Evolutionary conservation across 2,113 vertebrate species (phyloP), one percentile per base, ranked within the genome.

Genomic region (Chunga burmeisteri): DNA sequence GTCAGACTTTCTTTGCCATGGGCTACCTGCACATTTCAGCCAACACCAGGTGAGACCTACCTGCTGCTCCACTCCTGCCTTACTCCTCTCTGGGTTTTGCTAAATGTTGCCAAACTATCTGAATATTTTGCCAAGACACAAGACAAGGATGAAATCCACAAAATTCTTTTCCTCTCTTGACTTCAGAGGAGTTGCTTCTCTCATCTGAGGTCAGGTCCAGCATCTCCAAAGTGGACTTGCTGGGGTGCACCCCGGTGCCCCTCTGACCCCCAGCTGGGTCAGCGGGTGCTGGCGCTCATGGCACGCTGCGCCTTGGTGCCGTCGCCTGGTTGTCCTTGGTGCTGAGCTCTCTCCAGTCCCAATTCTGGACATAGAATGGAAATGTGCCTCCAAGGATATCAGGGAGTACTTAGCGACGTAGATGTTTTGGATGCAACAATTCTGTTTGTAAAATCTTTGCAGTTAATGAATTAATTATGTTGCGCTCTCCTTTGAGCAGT

Each of bases 401-500:
- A n/a, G 21, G 27, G 53, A 61, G 38, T 32, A 32, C 7, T 7
- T 7, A 16, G 62, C 38, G 67, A 86, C 52, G 4, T 1, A 63
- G 65, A 14, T 8, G 9, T 66, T 90, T 80, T 80, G 27, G 46
- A 77, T 21, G 42, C 90, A 86, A 30, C n/a, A 36, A 40, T 73
- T 88, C 59, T 2, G 32, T 53, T 88, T 50, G 53, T 46, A 32
- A 80, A 92, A 73, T 1, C 27, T 34, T 85, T 61, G 53, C 66
- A 75, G 84, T 73, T 95, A 87, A 94, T 82, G 78, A 90, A 91
- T 95, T 94, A 90, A 94, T 90, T 12, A 92, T 46, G 82, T 88
- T 80, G 30, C 32, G 7, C 71, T 87, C 79, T 80, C 58, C 75
- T 85, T 68, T 4, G 26, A 92, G 81, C 90, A 92, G 52, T 62